A percentile compares a stretch with the other conserved stretches of the same genome.
phyloP scores from a whole-genome alignment of 2,888 invertebrate genomes.

The Phrixothrix hirtus region DNA sequence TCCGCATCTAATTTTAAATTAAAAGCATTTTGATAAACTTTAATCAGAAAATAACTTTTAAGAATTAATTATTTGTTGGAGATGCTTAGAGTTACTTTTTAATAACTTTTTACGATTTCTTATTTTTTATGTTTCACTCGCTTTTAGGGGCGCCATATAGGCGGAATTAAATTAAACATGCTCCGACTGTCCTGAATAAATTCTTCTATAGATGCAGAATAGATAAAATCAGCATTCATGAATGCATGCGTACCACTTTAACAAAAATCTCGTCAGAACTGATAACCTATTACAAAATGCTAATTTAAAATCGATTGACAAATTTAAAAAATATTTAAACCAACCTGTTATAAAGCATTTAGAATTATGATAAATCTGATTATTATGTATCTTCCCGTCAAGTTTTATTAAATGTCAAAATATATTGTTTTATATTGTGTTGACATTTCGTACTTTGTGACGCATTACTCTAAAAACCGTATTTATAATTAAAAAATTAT shows the following conservation, averaged over 20 bases:
- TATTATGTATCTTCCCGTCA: no score
- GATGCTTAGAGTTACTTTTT: conserved; percentile 19
- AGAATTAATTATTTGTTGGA: conserved; percentile 31
- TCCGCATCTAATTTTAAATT: conserved; percentile 25
- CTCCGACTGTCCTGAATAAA: conserved; percentile 36
- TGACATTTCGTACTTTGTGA: no score
- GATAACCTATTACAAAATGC: conserved; percentile 41
- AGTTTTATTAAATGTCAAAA: no score
- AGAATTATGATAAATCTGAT: no score
- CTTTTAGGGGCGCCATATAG: no score
- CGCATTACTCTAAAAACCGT: no score
- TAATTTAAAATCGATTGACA: conserved; percentile 42
- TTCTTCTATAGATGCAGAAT: conserved; percentile 37
- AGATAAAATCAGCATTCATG: conserved; percentile 37
- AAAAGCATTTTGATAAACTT: conserved; percentile 30
- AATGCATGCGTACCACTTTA: conserved; percentile 39
- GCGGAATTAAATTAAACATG: conserved; percentile 25
- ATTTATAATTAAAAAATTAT: conserved; percentile 3
- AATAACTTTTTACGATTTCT: conserved; percentile 17
- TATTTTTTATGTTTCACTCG: no score
- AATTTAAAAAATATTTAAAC: no score
- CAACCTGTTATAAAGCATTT: no score
- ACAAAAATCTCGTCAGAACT: conserved; percentile 34
- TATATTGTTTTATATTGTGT: no score
- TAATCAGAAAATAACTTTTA: conserved; percentile 33